Percentiles rank a stretch among this genome's conserved stretches.
phyloP scores from a whole-genome alignment of 2,797 vertebrate species.

The Basileuterus tristriatus region DNA sequence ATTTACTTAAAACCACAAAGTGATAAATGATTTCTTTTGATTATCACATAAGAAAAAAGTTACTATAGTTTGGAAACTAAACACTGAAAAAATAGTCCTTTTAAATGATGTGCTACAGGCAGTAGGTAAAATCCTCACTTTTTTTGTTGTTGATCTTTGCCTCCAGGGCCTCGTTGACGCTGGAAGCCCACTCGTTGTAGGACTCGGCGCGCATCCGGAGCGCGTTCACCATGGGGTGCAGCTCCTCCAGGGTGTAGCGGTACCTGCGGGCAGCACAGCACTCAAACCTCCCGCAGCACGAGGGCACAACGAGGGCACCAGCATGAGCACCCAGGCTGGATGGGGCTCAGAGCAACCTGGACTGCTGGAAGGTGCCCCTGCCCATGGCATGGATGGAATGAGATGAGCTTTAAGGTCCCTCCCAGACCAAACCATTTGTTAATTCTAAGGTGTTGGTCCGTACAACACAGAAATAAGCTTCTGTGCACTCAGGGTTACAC shows the following conservation, averaged over 20 bases:
- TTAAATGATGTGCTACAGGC: background rate
- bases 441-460: background rate
- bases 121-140: constrained; percentile 74
- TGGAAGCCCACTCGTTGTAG: constrained; percentile 88
- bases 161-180: constrained; percentile 87
- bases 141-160: constrained; percentile 86
- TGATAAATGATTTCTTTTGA: background rate
- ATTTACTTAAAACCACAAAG: background rate
- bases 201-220: constrained; percentile 88
- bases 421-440: background rate
- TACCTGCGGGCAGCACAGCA: constrained; percentile 76
- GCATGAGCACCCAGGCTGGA: background rate
- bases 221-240: constrained; percentile 85
- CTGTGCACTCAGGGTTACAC: background rate
- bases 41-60: background rate
- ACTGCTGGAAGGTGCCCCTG: background rate
- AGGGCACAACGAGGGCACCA: background rate
- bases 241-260: constrained; percentile 87
- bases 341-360: background rate
- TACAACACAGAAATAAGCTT: background rate
- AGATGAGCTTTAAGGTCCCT: background rate
- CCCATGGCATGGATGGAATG: background rate
- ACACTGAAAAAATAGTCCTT: background rate
- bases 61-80: background rate
- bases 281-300: background rate